Evolutionary conservation across 2,113 vertebrate species (phyloP).

Genomic region (Ameiurus melas): DNA sequence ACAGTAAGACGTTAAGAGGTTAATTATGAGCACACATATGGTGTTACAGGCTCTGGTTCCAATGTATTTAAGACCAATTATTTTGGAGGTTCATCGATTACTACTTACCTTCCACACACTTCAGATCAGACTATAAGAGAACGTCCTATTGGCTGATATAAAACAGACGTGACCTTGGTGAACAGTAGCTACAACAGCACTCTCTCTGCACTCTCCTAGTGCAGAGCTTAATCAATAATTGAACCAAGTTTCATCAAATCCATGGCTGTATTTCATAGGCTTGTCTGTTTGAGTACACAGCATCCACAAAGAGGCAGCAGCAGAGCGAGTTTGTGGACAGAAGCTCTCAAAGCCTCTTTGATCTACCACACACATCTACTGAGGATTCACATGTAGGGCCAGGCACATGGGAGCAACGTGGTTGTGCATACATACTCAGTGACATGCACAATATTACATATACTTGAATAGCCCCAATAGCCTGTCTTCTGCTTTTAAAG

Average conservation of each 20-base stretch:
- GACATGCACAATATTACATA: slow-evolving; percentile 19
- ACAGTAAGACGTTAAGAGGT: background rate
- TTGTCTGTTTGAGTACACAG: slow-evolving; percentile 54
- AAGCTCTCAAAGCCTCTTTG: slow-evolving; percentile 50
- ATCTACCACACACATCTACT: slow-evolving; percentile 52
- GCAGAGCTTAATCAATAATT: slow-evolving; percentile 70
- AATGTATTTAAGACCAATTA: background rate
- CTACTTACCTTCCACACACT: slow-evolving; percentile 4
- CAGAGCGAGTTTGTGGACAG: slow-evolving; percentile 46
- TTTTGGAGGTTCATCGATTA: slow-evolving; percentile 7
- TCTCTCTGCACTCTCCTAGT: slow-evolving; percentile 53
- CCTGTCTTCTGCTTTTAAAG: background rate
- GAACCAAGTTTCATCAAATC: slow-evolving; percentile 67
- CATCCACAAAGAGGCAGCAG: slow-evolving; percentile 44
- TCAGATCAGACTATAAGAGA: slow-evolving; percentile 6
- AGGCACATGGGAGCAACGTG: background rate
- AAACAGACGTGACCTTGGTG: slow-evolving; percentile 43
- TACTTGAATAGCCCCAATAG: background rate
- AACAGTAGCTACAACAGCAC: slow-evolving; percentile 39
- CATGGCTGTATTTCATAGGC: slow-evolving; percentile 64
- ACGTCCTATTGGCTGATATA: slow-evolving; percentile 39
- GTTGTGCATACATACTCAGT: slow-evolving; percentile 11
- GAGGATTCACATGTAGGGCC: slow-evolving; percentile 46
- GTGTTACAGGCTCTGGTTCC: background rate
- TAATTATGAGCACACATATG: background rate